phyloP scores from a whole-genome alignment of 2,113 vertebrate species.

The Ictalurus punctatus region DNA sequence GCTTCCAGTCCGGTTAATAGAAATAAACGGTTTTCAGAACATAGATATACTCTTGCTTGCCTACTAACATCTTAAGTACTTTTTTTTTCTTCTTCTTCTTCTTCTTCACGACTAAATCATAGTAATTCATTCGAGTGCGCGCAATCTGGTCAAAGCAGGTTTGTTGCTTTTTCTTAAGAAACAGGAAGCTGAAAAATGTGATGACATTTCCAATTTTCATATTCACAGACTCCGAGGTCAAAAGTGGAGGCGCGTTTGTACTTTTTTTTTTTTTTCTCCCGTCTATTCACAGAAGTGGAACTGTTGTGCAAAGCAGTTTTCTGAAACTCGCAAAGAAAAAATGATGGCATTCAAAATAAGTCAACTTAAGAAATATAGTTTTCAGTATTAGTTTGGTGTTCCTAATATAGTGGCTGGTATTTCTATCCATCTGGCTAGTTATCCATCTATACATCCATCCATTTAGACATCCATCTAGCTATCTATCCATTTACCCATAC shows the following conservation, averaged over 20 bases:
- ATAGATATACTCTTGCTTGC: neutral
- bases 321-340: neutral
- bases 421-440: neutral
- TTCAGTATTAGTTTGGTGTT: neutral
- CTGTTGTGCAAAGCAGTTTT: neutral
- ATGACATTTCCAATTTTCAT: neutral
- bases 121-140: neutral
- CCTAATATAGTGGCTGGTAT: neutral
- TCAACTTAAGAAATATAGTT: neutral
- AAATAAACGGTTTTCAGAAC: neutral
- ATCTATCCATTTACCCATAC: too few relatives aligned
- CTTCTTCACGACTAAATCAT: neutral
- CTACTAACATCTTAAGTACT: neutral
- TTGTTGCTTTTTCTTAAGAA: neutral
- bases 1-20: neutral
- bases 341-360: neutral
- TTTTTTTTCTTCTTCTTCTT: neutral
- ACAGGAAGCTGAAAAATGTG: conserved; percentile 4
- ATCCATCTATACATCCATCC: neutral
- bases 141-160: neutral
- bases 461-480: neutral
- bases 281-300: neutral
- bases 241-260: neutral
- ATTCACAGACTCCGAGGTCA: neutral
- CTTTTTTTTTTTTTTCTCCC: neutral